A percentile compares a stretch with the other conserved stretches of the same genome.
Conservation (phyloP, 1,140 invertebrate species). For the Neodiprion pinetum region DNA sequence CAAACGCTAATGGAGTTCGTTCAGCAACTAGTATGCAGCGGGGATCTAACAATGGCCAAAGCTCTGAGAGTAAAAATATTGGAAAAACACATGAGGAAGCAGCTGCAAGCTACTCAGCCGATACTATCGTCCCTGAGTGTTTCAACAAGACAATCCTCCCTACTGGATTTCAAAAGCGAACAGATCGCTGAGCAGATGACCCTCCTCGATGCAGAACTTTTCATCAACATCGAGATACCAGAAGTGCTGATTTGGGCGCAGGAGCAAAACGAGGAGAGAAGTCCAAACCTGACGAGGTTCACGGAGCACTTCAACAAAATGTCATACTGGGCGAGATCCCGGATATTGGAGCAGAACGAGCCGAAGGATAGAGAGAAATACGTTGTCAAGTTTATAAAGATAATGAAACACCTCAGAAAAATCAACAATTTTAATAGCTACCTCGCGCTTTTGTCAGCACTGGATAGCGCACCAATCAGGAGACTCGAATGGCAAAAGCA, state of each 20-base stretch:
- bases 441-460: constrained; percentile 92
- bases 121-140: constrained; percentile 59
- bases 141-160: constrained; percentile 69
- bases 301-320: constrained; percentile 99
- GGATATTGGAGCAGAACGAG: constrained; percentile 76
- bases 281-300: constrained; percentile 95
- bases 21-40: constrained; percentile 84
- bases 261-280: constrained; percentile 95
- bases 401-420: constrained; percentile 97
- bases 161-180: constrained; percentile 93
- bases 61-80: constrained; percentile 88
- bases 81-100: constrained; percentile 82
- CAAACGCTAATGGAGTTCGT: constrained; percentile 89
- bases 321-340: constrained; percentile 86
- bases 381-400: constrained; percentile 97
- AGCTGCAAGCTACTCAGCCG: constrained; percentile 61
- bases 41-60: constrained; percentile 88
- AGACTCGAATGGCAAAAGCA: constrained; percentile 94
- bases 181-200: constrained; percentile 98
- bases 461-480: constrained; percentile 95
- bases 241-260: constrained; percentile 97
- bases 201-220: constrained; percentile 92
- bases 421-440: constrained; percentile 99
- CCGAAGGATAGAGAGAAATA: constrained; percentile 95
- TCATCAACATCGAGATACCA: constrained; percentile 95